phyloP scores from a whole-genome alignment of 1,140 invertebrate genomes.

The Leptinotarsa defecta region DNA sequence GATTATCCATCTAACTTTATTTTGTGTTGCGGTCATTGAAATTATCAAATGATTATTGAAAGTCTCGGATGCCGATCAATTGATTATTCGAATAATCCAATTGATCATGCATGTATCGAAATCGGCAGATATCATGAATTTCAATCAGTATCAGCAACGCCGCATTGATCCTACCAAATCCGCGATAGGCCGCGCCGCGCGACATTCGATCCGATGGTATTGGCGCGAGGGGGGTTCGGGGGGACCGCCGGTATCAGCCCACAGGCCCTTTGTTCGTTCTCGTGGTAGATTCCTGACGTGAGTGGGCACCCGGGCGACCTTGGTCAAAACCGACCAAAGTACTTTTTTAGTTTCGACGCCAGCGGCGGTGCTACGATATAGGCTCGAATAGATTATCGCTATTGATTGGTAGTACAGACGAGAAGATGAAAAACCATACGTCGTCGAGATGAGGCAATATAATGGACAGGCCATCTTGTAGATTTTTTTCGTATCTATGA shows the following conservation, averaged over 20 bases:
- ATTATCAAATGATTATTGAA: no score
- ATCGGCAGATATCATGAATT: no score
- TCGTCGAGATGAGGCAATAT: no score
- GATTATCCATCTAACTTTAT: no score
- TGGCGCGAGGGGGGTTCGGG: slow-evolving; percentile 14
- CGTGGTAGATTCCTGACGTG: slow-evolving; percentile 41
- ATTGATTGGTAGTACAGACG: slow-evolving; percentile 1
- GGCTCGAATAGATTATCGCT: slow-evolving; percentile 1
- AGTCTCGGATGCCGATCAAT: no score
- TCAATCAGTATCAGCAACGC: not conserved
- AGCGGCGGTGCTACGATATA: slow-evolving; percentile 15
- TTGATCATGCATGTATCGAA: no score
- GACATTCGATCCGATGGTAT: slow-evolving; percentile 24
- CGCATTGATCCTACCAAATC: not conserved
- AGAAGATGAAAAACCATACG: no score
- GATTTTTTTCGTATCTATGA: no score
- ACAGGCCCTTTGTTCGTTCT: slow-evolving; percentile 45
- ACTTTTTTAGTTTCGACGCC: slow-evolving; percentile 17
- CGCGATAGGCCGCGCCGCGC: not conserved
- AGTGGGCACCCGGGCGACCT: slow-evolving; percentile 47
- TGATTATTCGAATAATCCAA: no score
- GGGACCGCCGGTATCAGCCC: slow-evolving; percentile 33
- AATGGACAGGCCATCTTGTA: no score
- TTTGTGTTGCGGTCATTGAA: no score
- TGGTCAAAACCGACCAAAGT: slow-evolving; percentile 42